These are phyloP conservation scores for Tiphia femorata DNA, from an alignment of 2,888 invertebrate species.

Conservation along the genomic window DNA sequence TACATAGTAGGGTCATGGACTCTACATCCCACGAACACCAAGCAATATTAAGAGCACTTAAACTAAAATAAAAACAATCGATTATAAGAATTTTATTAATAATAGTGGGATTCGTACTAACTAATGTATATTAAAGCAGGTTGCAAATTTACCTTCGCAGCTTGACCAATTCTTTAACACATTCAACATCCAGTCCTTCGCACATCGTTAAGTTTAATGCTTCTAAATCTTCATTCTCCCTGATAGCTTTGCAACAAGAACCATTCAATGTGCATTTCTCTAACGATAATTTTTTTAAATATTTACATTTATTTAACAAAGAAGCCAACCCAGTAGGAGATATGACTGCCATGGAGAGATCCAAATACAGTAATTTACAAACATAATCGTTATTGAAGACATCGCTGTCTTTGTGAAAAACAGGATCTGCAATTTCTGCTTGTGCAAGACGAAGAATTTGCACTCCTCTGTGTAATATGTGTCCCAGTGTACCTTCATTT, in stretches of 20 bases:
- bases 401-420: slow-evolving; percentile 66
- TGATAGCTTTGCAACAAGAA: slow-evolving; percentile 77
- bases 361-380: slow-evolving; percentile 83
- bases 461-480: slow-evolving; percentile 83
- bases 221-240: slow-evolving; percentile 78
- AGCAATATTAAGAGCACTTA: slow-evolving; percentile 82
- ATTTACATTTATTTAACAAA: slow-evolving; percentile 77
- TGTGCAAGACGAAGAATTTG: slow-evolving; percentile 83
- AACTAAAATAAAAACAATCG: too few species aligned
- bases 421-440: slow-evolving; percentile 78
- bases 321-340: slow-evolving; percentile 72
- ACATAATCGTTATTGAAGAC: slow-evolving; percentile 65
- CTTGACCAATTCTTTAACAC: slow-evolving; percentile 74
- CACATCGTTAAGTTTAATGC: slow-evolving; percentile 89
- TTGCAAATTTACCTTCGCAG: slow-evolving; percentile 70
- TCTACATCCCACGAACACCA: slow-evolving; percentile 81
- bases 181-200: slow-evolving; percentile 77
- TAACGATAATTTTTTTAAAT: slow-evolving; percentile 85
- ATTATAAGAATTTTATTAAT: too few species aligned
- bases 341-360: slow-evolving; percentile 85
- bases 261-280: slow-evolving; percentile 81
- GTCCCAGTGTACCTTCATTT: slow-evolving; percentile 78
- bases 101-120: background rate
- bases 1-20: slow-evolving; percentile 75
- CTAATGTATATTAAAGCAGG: background rate